phyloP scores from a whole-genome alignment of 2,888 invertebrate species.

The Drosophila demipolita region DNA sequence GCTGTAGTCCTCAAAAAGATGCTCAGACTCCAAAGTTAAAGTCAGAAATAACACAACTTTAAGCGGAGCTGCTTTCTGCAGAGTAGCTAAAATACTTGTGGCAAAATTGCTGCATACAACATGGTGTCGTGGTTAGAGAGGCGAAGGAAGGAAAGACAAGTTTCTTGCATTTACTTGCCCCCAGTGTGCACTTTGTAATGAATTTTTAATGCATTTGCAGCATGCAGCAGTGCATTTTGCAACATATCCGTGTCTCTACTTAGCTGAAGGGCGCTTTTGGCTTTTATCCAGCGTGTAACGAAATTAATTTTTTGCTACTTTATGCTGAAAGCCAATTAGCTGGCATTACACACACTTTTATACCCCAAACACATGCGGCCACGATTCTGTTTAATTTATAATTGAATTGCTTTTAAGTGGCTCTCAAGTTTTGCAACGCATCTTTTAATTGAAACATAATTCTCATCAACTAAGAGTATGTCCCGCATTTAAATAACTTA shows the following conservation, averaged over 20 bases:
- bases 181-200: constrained; percentile 58
- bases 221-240: constrained; percentile 36
- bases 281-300: constrained; percentile 36
- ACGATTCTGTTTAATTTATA: constrained; percentile 63
- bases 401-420: constrained; percentile 68
- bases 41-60: not conserved
- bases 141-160: constrained; percentile 43
- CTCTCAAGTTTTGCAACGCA: constrained; percentile 44
- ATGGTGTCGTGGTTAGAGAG: not conserved
- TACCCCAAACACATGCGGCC: constrained; percentile 32
- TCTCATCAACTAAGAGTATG: constrained; percentile 7
- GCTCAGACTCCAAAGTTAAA: constrained; percentile 1
- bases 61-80: not conserved
- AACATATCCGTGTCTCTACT: constrained; percentile 8
- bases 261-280: constrained; percentile 1
- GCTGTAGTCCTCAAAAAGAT: constrained; percentile 10
- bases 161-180: constrained; percentile 49
- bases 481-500: not conserved
- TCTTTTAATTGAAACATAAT: constrained; percentile 50
- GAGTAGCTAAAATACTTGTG: constrained; percentile 15
- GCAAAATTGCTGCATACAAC: constrained; percentile 24
- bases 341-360: constrained; percentile 47
- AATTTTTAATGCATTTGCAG: constrained; percentile 70
- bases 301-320: constrained; percentile 57
- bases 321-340: constrained; percentile 52